Evolutionary conservation across 2,113 vertebrate species (phyloP), one percentile per base, ranked within the genome.

Genomic region (Poeciliopsis occidentalis): DNA sequence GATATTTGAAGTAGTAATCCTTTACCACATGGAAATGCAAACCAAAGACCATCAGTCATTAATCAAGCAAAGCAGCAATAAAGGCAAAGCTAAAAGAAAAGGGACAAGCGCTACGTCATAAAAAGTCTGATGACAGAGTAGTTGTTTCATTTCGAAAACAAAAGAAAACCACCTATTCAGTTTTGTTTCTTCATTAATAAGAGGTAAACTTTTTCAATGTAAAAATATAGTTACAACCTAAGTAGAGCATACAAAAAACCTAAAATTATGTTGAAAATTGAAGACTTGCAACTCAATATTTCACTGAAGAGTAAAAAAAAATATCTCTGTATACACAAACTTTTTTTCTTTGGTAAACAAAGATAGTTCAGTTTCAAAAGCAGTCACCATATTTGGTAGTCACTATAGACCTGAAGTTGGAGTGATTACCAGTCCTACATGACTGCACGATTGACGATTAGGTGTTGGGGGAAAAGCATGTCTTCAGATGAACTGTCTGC

Each of bases 11-110:
- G 15, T 64, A 41, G 65, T 37, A 47, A 54, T 78, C 11, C 61
- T 60, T 62, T 61, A 37, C 19, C 30, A 73, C 69, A 79, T 17
- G 76, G 17, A 67, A 82, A 76, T 63, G 83, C 32, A 82, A 76
- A 80, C 70, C 76, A 73, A 79, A 78, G 39, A 32, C n/a, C 8
- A 66, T 64, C 13, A 41, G 15, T 69, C 24, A 26, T n/a, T 67
- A 82, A 60, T n/a, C 12, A 64, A 64, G 41, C 54, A 39, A 17
- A 54, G 32, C 11, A 29, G 26, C 26, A 39, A 71, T 62, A 61
- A 26, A 41, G 1, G 12, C 24, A 39, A 12, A 67, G 19, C 15
- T 19, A 10, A 64, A 11, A 19, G 4, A 57, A 10, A 11, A 22
- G 41, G 8, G 51, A 15, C 7, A 71, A 57, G 51, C 8, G 10